Base-by-base conservation (phyloP, 2,797 vertebrate genomes). In the Parotocinclus haroldoi region DNA sequence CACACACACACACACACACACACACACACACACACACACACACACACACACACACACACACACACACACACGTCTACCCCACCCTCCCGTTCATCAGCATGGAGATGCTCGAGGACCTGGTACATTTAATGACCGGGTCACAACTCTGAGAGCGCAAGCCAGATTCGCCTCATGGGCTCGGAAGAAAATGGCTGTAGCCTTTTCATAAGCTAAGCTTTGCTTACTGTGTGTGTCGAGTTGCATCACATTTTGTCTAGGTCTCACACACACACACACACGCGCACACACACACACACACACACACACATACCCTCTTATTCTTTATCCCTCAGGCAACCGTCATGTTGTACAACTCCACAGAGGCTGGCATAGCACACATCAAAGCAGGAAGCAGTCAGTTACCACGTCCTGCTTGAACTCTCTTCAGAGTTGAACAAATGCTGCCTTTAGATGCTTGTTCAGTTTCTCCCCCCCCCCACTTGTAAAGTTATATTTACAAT, bases 301-400 rank as follows among this genome's bases (percentile, higher is more conserved):
- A n/a, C 52, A 17, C 7, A 37, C 62, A 48, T 17, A n/a, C 46
- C 54, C 45, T 13, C 66, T 46, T 62, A 58, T 63, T 66, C 50
- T 67, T 45, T 63, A 51, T 63, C 63, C 71, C 39, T 54, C 63
- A 67, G 69, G 69, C 69, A 45, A 39, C 66, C 38, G 36, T 68
- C 55, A 10, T 65, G 66, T 72, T 12, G 38, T 62, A 58, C 60
- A 63, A 36, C 48, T 46, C 63, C 70, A 49, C 17, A 62, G 63
- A 50, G 51, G 48, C 44, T 12, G 42, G 16, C 11, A 10, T 38
- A n/a, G 13, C 50, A 42, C 17, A 19, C 16, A 39, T 58, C 65
- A 58, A 18, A 56, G 55, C 7, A 18, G 58, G 45, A 61, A 56
- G 19, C 58, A 13, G 16, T 27, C 16, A 58, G 42, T 52, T 51